A percentile compares a stretch with the other conserved stretches of the same genome.
Evolutionary conservation across 2,797 vertebrate species (phyloP).

Genomic region (Eupleurogrammus muticus): DNA sequence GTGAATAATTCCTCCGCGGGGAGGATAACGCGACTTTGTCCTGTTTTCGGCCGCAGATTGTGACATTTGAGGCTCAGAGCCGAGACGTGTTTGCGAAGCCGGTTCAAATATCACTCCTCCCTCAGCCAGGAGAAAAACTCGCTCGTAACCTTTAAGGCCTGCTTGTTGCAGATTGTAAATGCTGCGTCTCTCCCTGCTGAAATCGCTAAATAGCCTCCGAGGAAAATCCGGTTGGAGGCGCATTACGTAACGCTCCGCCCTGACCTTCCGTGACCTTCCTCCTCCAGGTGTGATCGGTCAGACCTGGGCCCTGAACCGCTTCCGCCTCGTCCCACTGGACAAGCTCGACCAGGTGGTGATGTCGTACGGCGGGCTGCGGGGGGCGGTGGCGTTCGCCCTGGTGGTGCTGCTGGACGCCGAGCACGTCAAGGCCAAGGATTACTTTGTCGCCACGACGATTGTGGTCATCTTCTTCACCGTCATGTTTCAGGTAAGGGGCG

Average conservation of each 20-base stretch:
- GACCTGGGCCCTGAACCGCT: constrained; percentile 93
- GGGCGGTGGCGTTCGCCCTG: constrained; percentile 94
- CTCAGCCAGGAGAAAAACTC: background rate
- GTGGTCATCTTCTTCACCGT: constrained; percentile 97
- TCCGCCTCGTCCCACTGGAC: constrained; percentile 93
- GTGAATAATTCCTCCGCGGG: too few species aligned
- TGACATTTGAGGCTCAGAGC: constrained; percentile 5
- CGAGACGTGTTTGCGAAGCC: background rate
- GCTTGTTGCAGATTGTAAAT: too few species aligned
- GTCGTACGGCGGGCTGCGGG: constrained; percentile 95
- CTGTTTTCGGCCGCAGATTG: background rate
- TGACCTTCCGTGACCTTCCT: constrained; percentile 3
- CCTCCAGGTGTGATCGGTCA: constrained; percentile 91
- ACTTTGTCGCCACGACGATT: constrained; percentile 96
- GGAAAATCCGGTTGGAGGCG: too few species aligned
- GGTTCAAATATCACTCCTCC: constrained; percentile 6
- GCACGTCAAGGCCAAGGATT: constrained; percentile 93
- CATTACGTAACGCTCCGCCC: too few species aligned
- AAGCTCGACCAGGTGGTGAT: constrained; percentile 97
- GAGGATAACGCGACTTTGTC: too few species aligned
- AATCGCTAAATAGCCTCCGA: too few species aligned
- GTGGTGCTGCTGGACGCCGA: constrained; percentile 90
- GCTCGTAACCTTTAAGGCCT: background rate
- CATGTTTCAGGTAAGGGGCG: constrained; percentile 91
- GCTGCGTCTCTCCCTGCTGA: background rate